Evolutionary conservation across 2,797 vertebrate species (phyloP).

Genomic region (Sebastes wilsoni): DNA sequence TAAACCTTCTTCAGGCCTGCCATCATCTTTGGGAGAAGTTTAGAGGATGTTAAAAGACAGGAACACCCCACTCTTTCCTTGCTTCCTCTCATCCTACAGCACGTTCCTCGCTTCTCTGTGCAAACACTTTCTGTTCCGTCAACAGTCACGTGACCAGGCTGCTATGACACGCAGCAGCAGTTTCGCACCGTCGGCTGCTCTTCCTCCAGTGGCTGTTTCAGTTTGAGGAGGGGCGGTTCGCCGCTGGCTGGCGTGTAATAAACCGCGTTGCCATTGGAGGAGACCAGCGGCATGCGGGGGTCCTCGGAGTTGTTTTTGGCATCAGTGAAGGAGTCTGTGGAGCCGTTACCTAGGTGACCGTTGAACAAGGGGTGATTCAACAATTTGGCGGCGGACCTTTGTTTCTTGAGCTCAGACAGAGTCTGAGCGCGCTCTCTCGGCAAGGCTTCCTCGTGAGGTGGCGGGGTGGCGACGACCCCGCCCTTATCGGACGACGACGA

Average conservation of each 20-base stretch:
- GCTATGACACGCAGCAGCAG: constrained; percentile 95
- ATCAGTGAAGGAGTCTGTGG: constrained; percentile 83
- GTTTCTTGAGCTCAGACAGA: constrained; percentile 94
- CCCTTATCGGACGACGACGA: constrained; percentile 54
- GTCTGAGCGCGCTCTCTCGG: constrained; percentile 89
- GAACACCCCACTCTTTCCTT: constrained; percentile 11
- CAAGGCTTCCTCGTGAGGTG: constrained; percentile 77
- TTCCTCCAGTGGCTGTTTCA: constrained; percentile 95
- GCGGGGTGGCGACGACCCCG: constrained; percentile 64
- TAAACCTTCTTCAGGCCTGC: background rate
- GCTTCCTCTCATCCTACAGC: constrained; percentile 11
- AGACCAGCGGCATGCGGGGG: constrained; percentile 91
- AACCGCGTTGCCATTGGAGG: constrained; percentile 91
- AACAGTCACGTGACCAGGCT: background rate
- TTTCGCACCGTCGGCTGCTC: constrained; percentile 87
- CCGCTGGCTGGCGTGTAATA: constrained; percentile 95
- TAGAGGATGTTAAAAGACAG: constrained; percentile 19
- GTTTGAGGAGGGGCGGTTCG: constrained; percentile 92
- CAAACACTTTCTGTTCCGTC: constrained; percentile 32
- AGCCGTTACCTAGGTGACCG: constrained; percentile 86
- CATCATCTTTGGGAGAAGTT: constrained; percentile 9
- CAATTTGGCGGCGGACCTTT: constrained; percentile 92
- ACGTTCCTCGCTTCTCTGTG: constrained; percentile 11
- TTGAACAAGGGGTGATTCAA: constrained; percentile 91
- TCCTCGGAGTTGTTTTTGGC: constrained; percentile 83